Percentiles rank a stretch among this genome's conserved stretches.
phyloP scores from a whole-genome alignment of 2,113 vertebrate species.

The Gasterosteus nipponicus region DNA sequence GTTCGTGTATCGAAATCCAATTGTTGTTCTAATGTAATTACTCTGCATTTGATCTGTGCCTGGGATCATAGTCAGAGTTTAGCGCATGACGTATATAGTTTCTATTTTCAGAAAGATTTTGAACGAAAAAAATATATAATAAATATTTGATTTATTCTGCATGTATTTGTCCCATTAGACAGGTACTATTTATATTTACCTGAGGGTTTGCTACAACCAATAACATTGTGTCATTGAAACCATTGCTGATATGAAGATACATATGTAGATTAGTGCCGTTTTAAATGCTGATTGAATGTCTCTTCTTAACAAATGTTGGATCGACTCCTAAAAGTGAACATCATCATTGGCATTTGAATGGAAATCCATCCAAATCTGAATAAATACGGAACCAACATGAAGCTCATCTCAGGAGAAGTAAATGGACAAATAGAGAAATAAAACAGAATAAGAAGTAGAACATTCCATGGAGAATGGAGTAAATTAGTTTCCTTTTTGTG shows the following conservation, averaged over 20 bases:
- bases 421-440: conserved; percentile 33
- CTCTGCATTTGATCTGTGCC: too few species aligned
- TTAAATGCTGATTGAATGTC: not conserved
- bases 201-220: not conserved
- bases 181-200: too few species aligned
- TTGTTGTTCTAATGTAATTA: too few species aligned
- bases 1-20: too few species aligned
- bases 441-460: conserved; percentile 2
- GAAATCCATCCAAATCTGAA: not conserved
- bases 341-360: not conserved
- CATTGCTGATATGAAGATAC: not conserved
- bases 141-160: too few species aligned
- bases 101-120: too few species aligned
- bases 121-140: too few species aligned
- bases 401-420: conserved; percentile 23
- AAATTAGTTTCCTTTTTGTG: conserved; percentile 22
- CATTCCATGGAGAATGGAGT: conserved; percentile 12
- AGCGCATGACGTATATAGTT: too few species aligned
- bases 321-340: not conserved
- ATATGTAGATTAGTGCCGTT: not conserved
- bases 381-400: not conserved
- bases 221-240: not conserved
- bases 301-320: not conserved
- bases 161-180: too few species aligned
- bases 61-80: too few species aligned